Base-by-base conservation (phyloP, 2,113 vertebrate species). In the Chaenogobius annularis region DNA sequence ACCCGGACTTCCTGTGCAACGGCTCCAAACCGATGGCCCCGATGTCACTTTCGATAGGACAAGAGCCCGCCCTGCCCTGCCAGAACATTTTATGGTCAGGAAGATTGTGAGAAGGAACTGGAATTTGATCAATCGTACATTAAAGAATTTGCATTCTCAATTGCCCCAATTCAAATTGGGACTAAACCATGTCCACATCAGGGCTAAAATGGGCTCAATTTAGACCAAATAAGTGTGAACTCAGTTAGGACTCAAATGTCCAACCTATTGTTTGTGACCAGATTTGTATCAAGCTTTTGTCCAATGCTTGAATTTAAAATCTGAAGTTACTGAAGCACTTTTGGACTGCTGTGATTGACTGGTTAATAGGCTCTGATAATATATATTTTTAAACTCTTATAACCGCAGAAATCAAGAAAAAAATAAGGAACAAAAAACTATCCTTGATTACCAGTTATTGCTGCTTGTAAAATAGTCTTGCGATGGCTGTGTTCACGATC, bases 21-120 rank as follows among this genome's bases (percentile, higher is more conserved):
- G 98, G 96, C 83, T 98, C 96, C 90, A 97, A 87, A n/a, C 96
- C 95, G 76, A 96, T 94, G 8, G 96, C 96, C 0, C 98, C 98
- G 96, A 97, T 96, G 85, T 98, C 96, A 59, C 96, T 98, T 87
- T 99, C 97, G 0, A 97, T 94, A 2, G 98, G 98, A 81, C 98
- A 99, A 9, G 98, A 99, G 17, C 97, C 97, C 0, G 98, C 97
- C 50, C 91, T 84, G 19, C 91, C 91, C 48, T 89, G 87, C 55
- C 22, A 13, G 22, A 26, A 26, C 55, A 58, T 7, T 12, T 3
- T 7, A 56, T 11, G 1, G 20, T 56, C 0, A 56, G 54, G 1
- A 56, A 12, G 3, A 22, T 56, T 12, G n/a, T 56, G n/a, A 55
- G 3, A 55, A 55, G n/a, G n/a, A 55, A 20, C 8, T 9, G 13